These are phyloP conservation scores for Sander lucioperca DNA, from an alignment of 2,113 vertebrate genomes.

Conservation along the genomic window DNA sequence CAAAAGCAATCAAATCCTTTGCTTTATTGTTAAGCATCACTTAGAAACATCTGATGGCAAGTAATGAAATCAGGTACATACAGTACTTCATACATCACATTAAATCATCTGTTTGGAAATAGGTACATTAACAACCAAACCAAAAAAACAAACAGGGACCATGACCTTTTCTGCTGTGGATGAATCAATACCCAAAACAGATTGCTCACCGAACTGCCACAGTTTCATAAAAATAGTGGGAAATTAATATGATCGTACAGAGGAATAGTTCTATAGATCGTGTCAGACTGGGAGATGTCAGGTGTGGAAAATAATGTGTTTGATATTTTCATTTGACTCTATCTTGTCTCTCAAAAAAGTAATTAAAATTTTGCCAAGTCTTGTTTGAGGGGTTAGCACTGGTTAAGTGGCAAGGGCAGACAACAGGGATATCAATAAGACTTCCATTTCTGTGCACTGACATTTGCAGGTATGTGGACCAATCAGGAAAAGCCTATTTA, in stretches of 20 bases:
- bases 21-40: background rate
- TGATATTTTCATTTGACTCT: slow-evolving; percentile 71
- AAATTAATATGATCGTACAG: slow-evolving; percentile 67
- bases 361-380: slow-evolving; percentile 47
- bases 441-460: slow-evolving; percentile 45
- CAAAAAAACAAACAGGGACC: background rate
- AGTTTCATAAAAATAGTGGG: slow-evolving; percentile 70
- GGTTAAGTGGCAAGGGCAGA: slow-evolving; percentile 49
- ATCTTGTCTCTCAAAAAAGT: slow-evolving; percentile 52
- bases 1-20: background rate
- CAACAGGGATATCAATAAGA: slow-evolving; percentile 15
- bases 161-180: slow-evolving; percentile 37
- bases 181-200: slow-evolving; percentile 59
- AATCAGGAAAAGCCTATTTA: slow-evolving; percentile 41
- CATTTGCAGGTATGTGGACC: slow-evolving; percentile 49
- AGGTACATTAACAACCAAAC: background rate
- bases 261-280: slow-evolving; percentile 63
- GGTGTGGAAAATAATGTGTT: slow-evolving; percentile 54
- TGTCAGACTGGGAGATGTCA: slow-evolving; percentile 40
- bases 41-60: background rate
- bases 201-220: slow-evolving; percentile 53
- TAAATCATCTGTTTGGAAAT: background rate
- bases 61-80: background rate
- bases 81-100: background rate
- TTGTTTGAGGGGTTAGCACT: slow-evolving; percentile 35